Evolutionary conservation across 2,888 invertebrate genomes (phyloP).

Genomic region (Gryllus longicercus): DNA sequence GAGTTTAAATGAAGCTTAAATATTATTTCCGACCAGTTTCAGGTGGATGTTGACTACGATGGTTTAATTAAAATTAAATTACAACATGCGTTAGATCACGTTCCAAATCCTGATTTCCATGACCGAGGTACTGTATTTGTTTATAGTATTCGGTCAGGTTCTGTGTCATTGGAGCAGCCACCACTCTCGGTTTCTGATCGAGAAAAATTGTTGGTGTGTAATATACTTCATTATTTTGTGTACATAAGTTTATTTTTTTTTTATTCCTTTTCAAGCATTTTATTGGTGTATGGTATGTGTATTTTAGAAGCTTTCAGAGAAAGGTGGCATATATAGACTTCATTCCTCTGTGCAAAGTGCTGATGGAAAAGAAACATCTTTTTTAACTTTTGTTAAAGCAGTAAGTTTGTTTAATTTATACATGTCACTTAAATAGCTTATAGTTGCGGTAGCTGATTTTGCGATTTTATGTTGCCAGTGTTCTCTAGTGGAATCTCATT

Average conservation of each 20-base stretch:
- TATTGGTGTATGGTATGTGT: constrained; percentile 31
- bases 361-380: constrained; percentile 64
- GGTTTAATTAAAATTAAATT: constrained; percentile 69
- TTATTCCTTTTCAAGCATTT: not conserved
- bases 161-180: constrained; percentile 61
- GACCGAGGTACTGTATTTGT: constrained; percentile 68
- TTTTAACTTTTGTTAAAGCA: constrained; percentile 77
- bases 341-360: constrained; percentile 64
- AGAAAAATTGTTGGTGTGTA: constrained; percentile 54
- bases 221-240: constrained; percentile 27
- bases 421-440: not conserved
- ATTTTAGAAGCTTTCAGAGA: constrained; percentile 60
- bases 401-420: constrained; percentile 47
- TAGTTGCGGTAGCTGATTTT: not conserved
- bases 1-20: too few relatives aligned
- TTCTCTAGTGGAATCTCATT: constrained; percentile 67
- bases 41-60: constrained; percentile 60
- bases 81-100: constrained; percentile 61
- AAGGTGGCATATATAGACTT: constrained; percentile 71
- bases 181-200: constrained; percentile 56
- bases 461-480: constrained; percentile 53
- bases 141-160: constrained; percentile 65
- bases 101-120: constrained; percentile 55
- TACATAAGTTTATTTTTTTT: constrained; percentile 10
- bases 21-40: constrained; percentile 3